phyloP scores from a whole-genome alignment of 2,797 vertebrate species.

The Helicolenus hilgendorfi region DNA sequence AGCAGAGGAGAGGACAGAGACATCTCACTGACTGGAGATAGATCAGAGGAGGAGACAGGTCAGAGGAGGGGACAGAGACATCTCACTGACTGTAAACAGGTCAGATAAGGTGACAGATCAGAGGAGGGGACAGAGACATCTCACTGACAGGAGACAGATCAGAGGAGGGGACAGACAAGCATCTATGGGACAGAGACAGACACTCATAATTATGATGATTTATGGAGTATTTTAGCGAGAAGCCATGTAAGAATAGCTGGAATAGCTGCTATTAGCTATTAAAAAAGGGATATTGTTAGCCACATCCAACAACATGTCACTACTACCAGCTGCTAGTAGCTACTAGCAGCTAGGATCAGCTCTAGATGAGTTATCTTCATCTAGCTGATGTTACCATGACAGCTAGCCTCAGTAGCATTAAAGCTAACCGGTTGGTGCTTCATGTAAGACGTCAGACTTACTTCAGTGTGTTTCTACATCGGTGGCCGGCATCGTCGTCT shows the following conservation, averaged over 20 bases:
- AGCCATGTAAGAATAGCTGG: neutral
- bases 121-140: slow-evolving; percentile 92
- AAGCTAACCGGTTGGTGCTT: slow-evolving; percentile 24
- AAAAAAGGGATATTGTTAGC: no score
- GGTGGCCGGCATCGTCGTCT: neutral
- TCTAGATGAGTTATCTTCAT: neutral
- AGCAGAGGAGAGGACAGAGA: slow-evolving; percentile 86
- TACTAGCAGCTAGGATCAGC: neutral
- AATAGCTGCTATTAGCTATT: neutral
- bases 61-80: slow-evolving; percentile 90
- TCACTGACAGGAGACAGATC: slow-evolving; percentile 83
- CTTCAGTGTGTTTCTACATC: slow-evolving; percentile 21
- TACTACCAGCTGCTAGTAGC: neutral
- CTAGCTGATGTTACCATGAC: slow-evolving; percentile 13
- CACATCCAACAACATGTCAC: neutral
- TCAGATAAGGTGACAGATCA: neutral
- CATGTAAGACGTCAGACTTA: slow-evolving; percentile 17
- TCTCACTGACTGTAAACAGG: slow-evolving; percentile 88
- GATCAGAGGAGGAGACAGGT: neutral
- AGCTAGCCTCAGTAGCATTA: slow-evolving; percentile 57
- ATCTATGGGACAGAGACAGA: neutral
- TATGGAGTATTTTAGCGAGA: neutral
- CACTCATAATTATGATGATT: neutral
- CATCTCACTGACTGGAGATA: slow-evolving; percentile 91
- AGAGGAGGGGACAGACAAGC: neutral